These are phyloP conservation scores for Coptotermes formosanus DNA, from an alignment of 1,140 invertebrate species.

Conservation along the genomic window DNA sequence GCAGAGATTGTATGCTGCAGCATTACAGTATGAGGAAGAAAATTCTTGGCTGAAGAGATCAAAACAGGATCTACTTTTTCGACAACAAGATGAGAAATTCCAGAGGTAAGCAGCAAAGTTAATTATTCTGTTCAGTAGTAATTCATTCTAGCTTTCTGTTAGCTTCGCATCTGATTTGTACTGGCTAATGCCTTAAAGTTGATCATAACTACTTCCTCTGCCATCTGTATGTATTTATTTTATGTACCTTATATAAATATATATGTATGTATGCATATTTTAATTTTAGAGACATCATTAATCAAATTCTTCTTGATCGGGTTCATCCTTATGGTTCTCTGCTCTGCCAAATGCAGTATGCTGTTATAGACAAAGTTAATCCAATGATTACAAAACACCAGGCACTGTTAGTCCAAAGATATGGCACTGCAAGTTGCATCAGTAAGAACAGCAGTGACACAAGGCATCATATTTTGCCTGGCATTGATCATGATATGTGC, in stretches of 20 bases:
- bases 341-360: conserved; percentile 29
- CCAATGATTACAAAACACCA: conserved; percentile 22
- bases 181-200: too few relatives aligned
- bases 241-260: too few relatives aligned
- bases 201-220: too few relatives aligned
- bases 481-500: too few relatives aligned
- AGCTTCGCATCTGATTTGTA: too few relatives aligned
- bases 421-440: neutral
- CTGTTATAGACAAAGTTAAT: conserved; percentile 22
- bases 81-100: conserved; percentile 32
- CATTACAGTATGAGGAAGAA: conserved; percentile 36
- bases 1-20: conserved; percentile 34
- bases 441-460: too few relatives aligned
- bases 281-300: conserved; percentile 7
- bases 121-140: too few relatives aligned
- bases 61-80: conserved; percentile 30
- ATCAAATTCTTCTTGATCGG: conserved; percentile 8
- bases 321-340: neutral
- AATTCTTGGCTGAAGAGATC: conserved; percentile 32
- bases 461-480: neutral
- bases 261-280: neutral
- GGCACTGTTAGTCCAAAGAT: neutral
- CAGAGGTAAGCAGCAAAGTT: conserved; percentile 20
- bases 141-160: too few relatives aligned
- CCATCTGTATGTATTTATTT: too few relatives aligned